Evolutionary conservation across 2,888 invertebrate species (phyloP).

Genomic region (Tubulanus polymorphus): DNA sequence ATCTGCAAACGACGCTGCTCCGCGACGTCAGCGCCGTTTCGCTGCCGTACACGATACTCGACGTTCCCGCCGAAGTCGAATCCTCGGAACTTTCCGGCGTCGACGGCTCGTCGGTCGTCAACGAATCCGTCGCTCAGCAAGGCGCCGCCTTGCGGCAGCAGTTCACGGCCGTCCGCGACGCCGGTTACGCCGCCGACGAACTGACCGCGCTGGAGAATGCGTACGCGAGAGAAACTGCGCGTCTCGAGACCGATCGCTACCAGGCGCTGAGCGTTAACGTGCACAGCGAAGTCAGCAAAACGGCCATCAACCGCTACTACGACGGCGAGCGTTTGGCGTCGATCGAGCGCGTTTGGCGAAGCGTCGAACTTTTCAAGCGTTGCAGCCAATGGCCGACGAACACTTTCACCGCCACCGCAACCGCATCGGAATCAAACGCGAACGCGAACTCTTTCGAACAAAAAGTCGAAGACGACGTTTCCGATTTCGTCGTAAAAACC

Average conservation of each 20-base stretch:
- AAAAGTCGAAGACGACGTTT: background rate
- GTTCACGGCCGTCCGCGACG: background rate
- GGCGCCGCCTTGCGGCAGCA: background rate
- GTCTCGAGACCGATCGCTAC: conserved; percentile 29
- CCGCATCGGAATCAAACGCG: background rate
- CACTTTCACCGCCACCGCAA: too few relatives aligned
- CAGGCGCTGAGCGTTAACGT: conserved; percentile 26
- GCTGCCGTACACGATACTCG: background rate
- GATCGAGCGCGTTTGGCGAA: conserved; percentile 1
- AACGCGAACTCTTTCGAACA: background rate
- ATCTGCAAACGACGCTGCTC: background rate
- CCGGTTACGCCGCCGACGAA: too few relatives aligned
- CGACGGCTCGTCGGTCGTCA: background rate
- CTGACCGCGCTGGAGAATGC: conserved; percentile 25
- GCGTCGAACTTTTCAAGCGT: background rate
- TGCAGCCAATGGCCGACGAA: too few relatives aligned
- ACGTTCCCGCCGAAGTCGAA: too few relatives aligned
- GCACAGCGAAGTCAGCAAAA: conserved; percentile 18
- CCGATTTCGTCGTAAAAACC: background rate
- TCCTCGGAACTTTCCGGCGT: too few relatives aligned
- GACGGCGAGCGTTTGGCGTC: conserved; percentile 26
- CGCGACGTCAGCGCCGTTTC: background rate
- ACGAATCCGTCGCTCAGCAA: background rate
- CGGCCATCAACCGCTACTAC: conserved; percentile 25
- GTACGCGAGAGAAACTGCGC: conserved; percentile 26